phyloP scores from a whole-genome alignment of 1,140 invertebrate genomes.

The Nymphalis io region DNA sequence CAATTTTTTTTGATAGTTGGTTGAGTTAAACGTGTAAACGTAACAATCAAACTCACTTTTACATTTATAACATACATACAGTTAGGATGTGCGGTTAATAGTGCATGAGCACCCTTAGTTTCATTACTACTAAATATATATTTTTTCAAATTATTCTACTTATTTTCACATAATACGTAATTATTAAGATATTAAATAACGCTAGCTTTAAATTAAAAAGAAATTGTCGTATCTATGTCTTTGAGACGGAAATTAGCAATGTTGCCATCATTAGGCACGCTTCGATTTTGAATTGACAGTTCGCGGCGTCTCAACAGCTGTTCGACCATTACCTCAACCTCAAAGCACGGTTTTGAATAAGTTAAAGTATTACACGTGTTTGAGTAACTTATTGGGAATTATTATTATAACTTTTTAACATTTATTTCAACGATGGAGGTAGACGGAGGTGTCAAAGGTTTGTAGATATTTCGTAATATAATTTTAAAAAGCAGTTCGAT shows the following conservation, averaged over 20 bases:
- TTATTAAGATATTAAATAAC: no score
- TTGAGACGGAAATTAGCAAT: conserved; percentile 22
- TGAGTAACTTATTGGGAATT: conserved; percentile 38
- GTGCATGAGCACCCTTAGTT: no score
- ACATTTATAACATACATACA: no score
- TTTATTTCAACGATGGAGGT: conserved; percentile 58
- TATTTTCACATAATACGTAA: no score
- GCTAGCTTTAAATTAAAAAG: background rate
- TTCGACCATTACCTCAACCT: conserved; percentile 60
- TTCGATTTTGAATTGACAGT: conserved; percentile 70
- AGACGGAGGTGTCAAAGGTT: conserved; percentile 62
- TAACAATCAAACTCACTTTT: no score
- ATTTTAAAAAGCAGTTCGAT: conserved; percentile 38
- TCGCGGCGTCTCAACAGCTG: conserved; percentile 74
- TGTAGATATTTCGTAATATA: conserved; percentile 31
- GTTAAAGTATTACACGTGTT: conserved; percentile 62
- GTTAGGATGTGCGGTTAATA: no score
- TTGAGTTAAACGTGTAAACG: no score
- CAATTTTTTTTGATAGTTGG: no score
- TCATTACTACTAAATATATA: no score
- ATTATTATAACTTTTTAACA: conserved; percentile 13
- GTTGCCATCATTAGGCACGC: conserved; percentile 38
- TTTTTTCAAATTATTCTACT: no score
- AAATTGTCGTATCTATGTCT: conserved; percentile 18
- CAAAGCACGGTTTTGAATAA: conserved; percentile 56